These are phyloP conservation scores for Sceliomorpha sp. DNA, from an alignment of 2,888 invertebrate species.

Conservation along the genomic window DNA sequence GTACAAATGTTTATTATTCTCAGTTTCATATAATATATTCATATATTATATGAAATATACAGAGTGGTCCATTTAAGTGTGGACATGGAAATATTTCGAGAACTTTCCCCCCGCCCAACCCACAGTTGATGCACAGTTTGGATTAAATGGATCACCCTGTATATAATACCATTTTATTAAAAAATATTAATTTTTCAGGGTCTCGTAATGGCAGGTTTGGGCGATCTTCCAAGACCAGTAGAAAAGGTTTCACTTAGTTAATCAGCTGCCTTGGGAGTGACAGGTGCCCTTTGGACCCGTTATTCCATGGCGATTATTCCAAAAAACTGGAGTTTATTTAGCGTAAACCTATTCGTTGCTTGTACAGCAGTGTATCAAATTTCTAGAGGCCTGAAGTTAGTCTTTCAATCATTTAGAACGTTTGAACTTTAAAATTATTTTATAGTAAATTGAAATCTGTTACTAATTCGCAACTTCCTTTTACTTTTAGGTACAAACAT, in stretches of 20 bases:
- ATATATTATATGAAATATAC: no score
- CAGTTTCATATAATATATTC: no score
- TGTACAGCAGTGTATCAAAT: conserved; percentile 92
- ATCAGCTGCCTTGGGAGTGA: conserved; percentile 90
- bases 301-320: conserved; percentile 98
- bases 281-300: conserved; percentile 97
- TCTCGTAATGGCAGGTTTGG: conserved; percentile 92
- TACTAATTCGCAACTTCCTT: no score
- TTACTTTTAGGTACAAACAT: no score
- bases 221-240: conserved; percentile 94
- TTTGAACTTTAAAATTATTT: not conserved
- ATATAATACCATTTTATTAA: no score
- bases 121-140: no score
- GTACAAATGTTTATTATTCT: no score
- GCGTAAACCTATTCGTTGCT: conserved; percentile 98
- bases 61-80: no score
- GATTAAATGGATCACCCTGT: no score
- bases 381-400: conserved; percentile 84
- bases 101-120: no score
- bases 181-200: conserved; percentile 81
- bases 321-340: conserved; percentile 96
- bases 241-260: conserved; percentile 92
- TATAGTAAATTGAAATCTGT: no score
- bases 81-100: no score
- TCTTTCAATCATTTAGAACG: conserved; percentile 10